A percentile compares a stretch with the other conserved stretches of the same genome.
Evolutionary conservation across 2,888 invertebrate genomes (phyloP).

Genomic region (Epinotia nisella): DNA sequence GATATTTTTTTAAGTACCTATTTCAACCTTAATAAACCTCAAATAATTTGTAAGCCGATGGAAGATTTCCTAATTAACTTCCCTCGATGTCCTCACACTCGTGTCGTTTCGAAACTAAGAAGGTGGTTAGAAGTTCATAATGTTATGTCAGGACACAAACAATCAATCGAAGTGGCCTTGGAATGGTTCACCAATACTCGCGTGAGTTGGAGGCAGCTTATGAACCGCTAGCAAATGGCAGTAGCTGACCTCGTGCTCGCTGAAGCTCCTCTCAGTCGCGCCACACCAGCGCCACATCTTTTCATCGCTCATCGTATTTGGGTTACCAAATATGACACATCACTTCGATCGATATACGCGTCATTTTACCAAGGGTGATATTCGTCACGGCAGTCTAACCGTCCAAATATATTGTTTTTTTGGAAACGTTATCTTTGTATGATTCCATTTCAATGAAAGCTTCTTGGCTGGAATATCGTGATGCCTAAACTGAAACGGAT

Average conservation of each 20-base stretch:
- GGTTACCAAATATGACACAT: conserved; percentile 72
- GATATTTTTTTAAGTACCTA: too few relatives aligned
- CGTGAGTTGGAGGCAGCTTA: background rate
- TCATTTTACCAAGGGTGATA: conserved; percentile 65
- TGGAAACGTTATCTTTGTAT: conserved; percentile 12
- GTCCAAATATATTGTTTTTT: conserved; percentile 32
- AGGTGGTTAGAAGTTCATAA: background rate
- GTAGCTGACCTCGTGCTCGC: conserved; percentile 15
- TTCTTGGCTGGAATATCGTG: background rate
- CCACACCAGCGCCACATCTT: conserved; percentile 29
- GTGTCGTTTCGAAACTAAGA: background rate
- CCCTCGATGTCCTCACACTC: background rate
- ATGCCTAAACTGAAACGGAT: background rate
- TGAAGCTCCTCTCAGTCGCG: conserved; percentile 51
- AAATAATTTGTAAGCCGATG: background rate
- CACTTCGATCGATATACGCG: conserved; percentile 77
- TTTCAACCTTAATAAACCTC: background rate
- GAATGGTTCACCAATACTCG: background rate
- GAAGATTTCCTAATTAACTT: background rate
- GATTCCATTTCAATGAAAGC: background rate
- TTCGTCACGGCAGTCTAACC: conserved; percentile 49
- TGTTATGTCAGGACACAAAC: background rate
- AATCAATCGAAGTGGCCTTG: background rate
- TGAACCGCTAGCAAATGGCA: background rate
- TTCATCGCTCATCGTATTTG: conserved; percentile 55